Conservation (phyloP, 2,113 vertebrate genomes). For the Penelope pileata region DNA sequence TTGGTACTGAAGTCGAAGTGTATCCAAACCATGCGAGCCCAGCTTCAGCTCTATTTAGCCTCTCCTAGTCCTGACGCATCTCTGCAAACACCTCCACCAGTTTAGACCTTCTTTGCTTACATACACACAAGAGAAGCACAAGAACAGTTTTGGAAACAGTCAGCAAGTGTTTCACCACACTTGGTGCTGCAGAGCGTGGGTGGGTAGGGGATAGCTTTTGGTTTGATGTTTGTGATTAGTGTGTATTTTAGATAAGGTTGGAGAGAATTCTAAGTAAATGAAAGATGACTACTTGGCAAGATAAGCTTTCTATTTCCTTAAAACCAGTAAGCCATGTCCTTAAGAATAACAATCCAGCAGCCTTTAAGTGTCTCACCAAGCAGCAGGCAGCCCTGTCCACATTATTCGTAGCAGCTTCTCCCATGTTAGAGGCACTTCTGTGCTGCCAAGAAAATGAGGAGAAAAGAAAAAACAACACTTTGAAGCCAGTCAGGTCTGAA, state of each 20-base stretch:
- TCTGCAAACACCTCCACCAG: neutral
- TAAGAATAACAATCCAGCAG: neutral
- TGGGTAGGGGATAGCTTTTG: neutral
- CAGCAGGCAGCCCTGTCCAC: neutral
- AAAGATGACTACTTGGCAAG: neutral
- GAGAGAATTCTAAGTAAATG: constrained; percentile 1
- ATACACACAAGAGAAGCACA: neutral
- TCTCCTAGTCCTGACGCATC: neutral
- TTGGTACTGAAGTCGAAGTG: constrained; percentile 82
- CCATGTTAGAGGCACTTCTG: neutral
- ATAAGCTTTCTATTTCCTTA: neutral
- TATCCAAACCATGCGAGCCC: constrained; percentile 78
- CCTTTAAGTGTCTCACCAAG: neutral
- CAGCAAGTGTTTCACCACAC: neutral
- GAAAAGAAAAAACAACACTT: neutral
- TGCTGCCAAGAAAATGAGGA: neutral
- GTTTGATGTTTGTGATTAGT: neutral
- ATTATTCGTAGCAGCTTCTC: neutral
- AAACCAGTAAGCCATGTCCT: neutral
- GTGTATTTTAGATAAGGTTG: neutral
- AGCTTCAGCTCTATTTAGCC: constrained; percentile 77
- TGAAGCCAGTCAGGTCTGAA: neutral
- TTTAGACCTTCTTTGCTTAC: constrained; percentile 30
- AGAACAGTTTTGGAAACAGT: neutral
- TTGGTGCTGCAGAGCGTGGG: neutral